Conservation (phyloP, 2,797 vertebrate genomes). For the Benthosema pterotum region DNA sequence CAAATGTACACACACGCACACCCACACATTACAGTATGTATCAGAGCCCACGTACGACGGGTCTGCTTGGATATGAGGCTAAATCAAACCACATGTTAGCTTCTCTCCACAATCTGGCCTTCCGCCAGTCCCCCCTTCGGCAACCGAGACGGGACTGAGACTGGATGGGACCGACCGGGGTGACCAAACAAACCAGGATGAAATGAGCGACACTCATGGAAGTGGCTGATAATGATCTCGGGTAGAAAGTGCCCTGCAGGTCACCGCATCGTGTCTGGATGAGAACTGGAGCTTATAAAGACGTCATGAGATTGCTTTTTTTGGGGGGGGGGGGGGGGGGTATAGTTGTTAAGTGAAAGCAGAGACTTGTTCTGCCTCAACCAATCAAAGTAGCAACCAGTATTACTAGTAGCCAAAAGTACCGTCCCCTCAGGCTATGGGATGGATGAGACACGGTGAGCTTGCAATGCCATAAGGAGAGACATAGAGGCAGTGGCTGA, state of each 20-base stretch:
- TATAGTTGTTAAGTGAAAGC: too few relatives aligned
- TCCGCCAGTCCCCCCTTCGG: slow-evolving; percentile 45
- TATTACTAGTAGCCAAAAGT: too few relatives aligned
- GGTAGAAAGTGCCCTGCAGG: slow-evolving; percentile 60
- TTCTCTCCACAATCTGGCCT: slow-evolving; percentile 55
- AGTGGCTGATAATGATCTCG: slow-evolving; percentile 60
- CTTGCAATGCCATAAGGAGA: too few relatives aligned
- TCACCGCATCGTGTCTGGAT: slow-evolving; percentile 39
- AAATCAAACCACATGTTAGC: slow-evolving; percentile 79
- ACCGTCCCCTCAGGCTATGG: too few relatives aligned
- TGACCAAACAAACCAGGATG: slow-evolving; percentile 37
- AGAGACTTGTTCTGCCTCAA: too few relatives aligned
- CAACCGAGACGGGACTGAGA: slow-evolving; percentile 10
- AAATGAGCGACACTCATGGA: slow-evolving; percentile 47
- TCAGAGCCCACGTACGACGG: slow-evolving; percentile 36
- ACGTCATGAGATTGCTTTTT: too few relatives aligned
- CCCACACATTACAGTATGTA: slow-evolving; percentile 21
- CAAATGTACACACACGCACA: slow-evolving; percentile 23
- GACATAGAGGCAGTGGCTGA: too few relatives aligned
- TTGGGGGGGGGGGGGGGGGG: too few relatives aligned
- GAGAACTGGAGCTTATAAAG: slow-evolving; percentile 7
- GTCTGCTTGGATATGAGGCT: slow-evolving; percentile 58
- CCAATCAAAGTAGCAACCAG: too few relatives aligned
- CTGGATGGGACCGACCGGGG: background rate
- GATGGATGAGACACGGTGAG: too few relatives aligned